These are phyloP conservation scores for Rhabdomys pumilio DNA, from an alignment of 2,797 vertebrate species.

Conservation along the genomic window DNA sequence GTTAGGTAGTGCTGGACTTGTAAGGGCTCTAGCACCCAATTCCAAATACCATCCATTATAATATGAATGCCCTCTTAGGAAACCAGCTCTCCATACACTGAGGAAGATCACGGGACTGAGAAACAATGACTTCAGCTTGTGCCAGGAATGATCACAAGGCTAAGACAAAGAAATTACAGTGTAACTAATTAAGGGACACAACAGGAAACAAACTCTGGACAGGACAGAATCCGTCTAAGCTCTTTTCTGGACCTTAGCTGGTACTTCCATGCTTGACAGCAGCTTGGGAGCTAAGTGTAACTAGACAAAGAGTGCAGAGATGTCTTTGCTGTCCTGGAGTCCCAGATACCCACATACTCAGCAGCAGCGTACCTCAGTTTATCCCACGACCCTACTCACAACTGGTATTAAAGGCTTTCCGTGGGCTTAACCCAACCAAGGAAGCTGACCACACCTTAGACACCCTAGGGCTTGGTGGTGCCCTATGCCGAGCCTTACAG, in stretches of 20 bases:
- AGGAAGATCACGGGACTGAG: neutral
- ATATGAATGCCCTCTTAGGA: neutral
- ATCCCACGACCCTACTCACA: neutral
- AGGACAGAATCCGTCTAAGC: neutral
- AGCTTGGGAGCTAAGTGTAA: neutral
- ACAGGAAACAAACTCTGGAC: neutral
- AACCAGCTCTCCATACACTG: constrained; percentile 13
- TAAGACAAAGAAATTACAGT: neutral
- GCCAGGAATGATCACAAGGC: constrained; percentile 27
- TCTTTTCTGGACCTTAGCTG: neutral
- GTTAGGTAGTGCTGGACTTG: neutral
- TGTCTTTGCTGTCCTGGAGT: neutral
- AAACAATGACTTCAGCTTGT: constrained; percentile 19
- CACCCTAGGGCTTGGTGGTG: neutral
- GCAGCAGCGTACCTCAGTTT: neutral
- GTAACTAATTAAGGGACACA: neutral
- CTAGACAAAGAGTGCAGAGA: neutral
- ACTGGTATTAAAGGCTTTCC: neutral
- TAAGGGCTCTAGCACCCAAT: neutral
- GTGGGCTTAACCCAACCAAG: neutral
- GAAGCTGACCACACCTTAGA: neutral
- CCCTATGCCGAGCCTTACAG: too few relatives aligned
- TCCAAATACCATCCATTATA: neutral
- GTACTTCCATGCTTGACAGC: neutral
- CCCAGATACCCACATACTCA: neutral